These are phyloP conservation scores for Synanthedon myopaeformis DNA, from an alignment of 2,888 invertebrate genomes.

Conservation along the genomic window DNA sequence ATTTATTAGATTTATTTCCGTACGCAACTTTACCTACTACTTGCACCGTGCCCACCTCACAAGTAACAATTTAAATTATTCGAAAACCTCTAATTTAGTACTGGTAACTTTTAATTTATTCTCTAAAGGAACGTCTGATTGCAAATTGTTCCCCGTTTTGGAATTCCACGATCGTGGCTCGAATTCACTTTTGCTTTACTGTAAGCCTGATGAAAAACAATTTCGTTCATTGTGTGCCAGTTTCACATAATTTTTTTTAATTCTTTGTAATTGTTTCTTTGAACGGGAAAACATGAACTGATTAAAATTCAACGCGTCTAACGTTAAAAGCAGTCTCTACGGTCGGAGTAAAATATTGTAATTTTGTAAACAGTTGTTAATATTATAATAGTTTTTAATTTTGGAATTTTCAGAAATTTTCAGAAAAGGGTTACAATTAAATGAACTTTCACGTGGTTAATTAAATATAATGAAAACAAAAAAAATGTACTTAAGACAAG, in stretches of 20 bases:
- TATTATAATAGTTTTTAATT: no score
- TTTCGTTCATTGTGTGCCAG: not conserved
- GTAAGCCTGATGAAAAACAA: slow-evolving; percentile 14
- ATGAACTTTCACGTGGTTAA: no score
- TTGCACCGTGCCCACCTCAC: slow-evolving; percentile 12
- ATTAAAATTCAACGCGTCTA: not conserved
- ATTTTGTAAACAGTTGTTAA: not conserved
- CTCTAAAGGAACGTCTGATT: slow-evolving; percentile 39
- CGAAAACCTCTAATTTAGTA: slow-evolving; percentile 39
- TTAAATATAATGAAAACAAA: no score
- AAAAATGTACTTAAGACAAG: no score
- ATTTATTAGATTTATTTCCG: not conserved
- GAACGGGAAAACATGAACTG: not conserved
- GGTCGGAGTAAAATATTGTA: not conserved
- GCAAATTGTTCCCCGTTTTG: slow-evolving; percentile 45
- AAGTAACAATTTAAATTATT: slow-evolving; percentile 41
- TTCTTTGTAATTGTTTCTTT: not conserved
- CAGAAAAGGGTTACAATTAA: no score
- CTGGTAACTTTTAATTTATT: slow-evolving; percentile 49
- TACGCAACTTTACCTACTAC: not conserved
- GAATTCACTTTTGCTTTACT: slow-evolving; percentile 19
- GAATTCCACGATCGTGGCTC: slow-evolving; percentile 32
- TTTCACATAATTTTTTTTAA: not conserved
- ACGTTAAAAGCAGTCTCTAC: not conserved
- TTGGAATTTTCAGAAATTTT: no score